These are phyloP conservation scores for Saturnia japonica DNA, from an alignment of 2,888 invertebrate genomes.

Conservation along the genomic window DNA sequence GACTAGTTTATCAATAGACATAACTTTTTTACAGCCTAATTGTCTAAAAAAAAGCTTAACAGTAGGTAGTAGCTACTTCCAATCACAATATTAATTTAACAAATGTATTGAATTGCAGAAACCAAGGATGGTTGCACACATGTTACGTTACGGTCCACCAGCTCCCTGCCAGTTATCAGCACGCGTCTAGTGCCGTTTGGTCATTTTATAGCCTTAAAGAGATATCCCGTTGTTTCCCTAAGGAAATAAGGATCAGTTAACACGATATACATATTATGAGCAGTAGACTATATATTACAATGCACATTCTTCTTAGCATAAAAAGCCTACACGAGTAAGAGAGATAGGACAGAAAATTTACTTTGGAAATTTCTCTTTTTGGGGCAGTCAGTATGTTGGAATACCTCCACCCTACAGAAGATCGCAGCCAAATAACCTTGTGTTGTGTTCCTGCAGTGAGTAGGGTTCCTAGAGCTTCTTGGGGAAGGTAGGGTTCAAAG, in stretches of 20 bases:
- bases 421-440: too few species aligned
- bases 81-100: constrained; percentile 19
- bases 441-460: too few species aligned
- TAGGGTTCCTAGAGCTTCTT: too few species aligned
- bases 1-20: too few species aligned
- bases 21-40: too few species aligned
- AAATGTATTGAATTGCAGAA: constrained; percentile 51
- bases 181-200: constrained; percentile 47
- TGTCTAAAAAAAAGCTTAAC: too few species aligned
- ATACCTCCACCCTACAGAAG: too few species aligned
- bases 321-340: not conserved
- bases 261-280: not conserved
- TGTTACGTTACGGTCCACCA: constrained; percentile 65
- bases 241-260: not conserved
- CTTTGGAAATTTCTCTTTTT: too few species aligned
- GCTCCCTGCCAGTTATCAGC: constrained; percentile 56
- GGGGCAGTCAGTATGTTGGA: too few species aligned
- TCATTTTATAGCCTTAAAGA: constrained; percentile 37
- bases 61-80: not conserved
- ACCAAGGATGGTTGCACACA: constrained; percentile 64
- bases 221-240: constrained; percentile 38
- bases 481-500: too few species aligned
- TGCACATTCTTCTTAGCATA: not conserved
- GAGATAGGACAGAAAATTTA: too few species aligned
- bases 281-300: not conserved